Conservation (phyloP, 2,888 invertebrate species). For the Andrena flavipes region DNA sequence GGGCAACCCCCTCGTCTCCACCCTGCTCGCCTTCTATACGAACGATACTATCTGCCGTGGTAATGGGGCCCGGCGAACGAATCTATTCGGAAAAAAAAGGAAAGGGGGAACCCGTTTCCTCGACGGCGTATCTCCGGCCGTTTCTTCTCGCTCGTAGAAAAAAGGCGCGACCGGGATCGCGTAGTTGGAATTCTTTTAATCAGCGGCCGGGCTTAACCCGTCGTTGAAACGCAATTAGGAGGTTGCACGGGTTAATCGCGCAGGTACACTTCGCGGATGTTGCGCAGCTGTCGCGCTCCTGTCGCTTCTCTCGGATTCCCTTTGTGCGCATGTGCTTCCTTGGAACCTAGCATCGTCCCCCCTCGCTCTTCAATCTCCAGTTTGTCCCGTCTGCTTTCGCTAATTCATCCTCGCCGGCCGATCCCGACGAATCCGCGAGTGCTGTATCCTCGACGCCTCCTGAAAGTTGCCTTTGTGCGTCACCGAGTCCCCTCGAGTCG, state of each 20-base stretch:
- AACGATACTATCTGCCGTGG: constrained; percentile 56
- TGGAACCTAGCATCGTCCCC: background rate
- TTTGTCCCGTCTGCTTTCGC: background rate
- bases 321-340: background rate
- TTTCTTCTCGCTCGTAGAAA: constrained; percentile 3
- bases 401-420: background rate
- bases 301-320: background rate
- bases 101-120: constrained; percentile 19
- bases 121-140: background rate
- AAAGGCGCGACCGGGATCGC: constrained; percentile 39
- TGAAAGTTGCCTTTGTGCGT: background rate
- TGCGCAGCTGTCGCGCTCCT: background rate
- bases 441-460: background rate
- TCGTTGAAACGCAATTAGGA: constrained; percentile 22
- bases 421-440: background rate
- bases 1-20: constrained; percentile 56
- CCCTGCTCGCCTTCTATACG: constrained; percentile 54
- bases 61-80: constrained; percentile 67
- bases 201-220: constrained; percentile 21
- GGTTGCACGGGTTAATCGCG: constrained; percentile 9
- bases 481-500: background rate
- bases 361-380: background rate
- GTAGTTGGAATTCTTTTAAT: constrained; percentile 42
- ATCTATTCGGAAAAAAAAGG: constrained; percentile 58
- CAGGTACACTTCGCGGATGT: constrained; percentile 3